Base-by-base conservation (phyloP, 2,888 invertebrate genomes). In the Crocallis elinguaria region DNA sequence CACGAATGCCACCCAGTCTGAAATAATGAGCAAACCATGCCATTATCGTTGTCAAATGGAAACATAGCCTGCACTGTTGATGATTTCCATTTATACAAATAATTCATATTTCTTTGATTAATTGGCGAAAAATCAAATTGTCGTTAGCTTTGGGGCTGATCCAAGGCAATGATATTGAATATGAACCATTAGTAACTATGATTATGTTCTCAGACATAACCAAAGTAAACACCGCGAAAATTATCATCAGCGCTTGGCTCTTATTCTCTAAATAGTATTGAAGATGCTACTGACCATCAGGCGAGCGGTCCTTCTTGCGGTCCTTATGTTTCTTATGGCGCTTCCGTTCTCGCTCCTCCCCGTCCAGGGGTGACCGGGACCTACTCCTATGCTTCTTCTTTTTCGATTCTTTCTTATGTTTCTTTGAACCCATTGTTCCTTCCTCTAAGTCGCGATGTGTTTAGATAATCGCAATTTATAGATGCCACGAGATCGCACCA, bases 331-430 rank as follows among this genome's bases (percentile, higher is more conserved):
- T 93, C 70, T 77, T 87, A 67, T 90, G 91, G 44, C 85, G 85
- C 73, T 89, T 91, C 17, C 90, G 82, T 66, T 92, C 92, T 60
- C 93, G 93, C 60, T 93, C 93, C 60, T 93, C 93, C 46, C 88
- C 88, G 11, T 91, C 90, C 44, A 93, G 75, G 0, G 92, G 90
- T 30, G 93, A 93, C 21, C 93, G 91, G 14, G 94, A 93, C 37
- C 93, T 91, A 79, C 89, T 89, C 71, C 84, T 82, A 53, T 95
- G 95, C 75, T 94, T 94, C 78, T 94, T 93, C 85, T 95, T 95
- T 77, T 94, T 94, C 2, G 92, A 88, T 29, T 94, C 94, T 71
- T 94, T 93, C 77, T 94, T 95, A 70, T 95, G 95, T 75, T 95
- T 94, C 80, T 94, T 95, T 14, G 95, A 95, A 68, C 95, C 95